Evolutionary conservation across 2,888 invertebrate species (phyloP), one percentile per base, ranked within the genome.

Genomic region (Cyrtodaria siliqua): DNA sequence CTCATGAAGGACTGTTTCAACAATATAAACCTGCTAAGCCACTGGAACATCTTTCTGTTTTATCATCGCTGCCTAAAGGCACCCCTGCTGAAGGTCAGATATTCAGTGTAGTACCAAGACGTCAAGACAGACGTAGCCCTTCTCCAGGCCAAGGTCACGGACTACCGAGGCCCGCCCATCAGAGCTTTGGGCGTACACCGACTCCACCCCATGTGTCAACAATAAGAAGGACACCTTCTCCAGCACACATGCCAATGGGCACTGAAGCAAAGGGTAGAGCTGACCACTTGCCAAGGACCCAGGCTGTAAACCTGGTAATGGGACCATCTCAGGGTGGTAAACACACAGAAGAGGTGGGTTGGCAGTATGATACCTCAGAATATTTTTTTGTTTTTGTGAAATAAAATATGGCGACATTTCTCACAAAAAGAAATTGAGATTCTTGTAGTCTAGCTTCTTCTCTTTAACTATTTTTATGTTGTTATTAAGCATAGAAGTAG

Each of bases 221-320:
- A 0, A 82, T 84, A 29, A 69, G 81, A 23, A 75, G 83, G 50
- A 85, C 85, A 0, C 85, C 85, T 12, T 85, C 85, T 12, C 85
- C 85, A 4, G 85, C 85, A 24, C 83, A 84, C 49, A 82, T 79
- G 73, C 77, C 60, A 0, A 38, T 66, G 2, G 62, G 62, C 2
- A 12, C 38, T 26, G 72, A 77, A 6, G 64, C 64, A 1, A 62
- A 50, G 27, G 70, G 56, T 14, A 40, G 68, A n/a, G 64, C 68
- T 14, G 72, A 69, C 12, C 62, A 69, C 27, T n/a, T n/a, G n/a
- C n/a, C 44, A 9, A 60, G 61, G 20, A 38, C 69, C 2, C 64
- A 78, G 24, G 61, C 78, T 50, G 68, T 78, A 16, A 72, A 72
- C 33, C 38, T 78, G 18, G 59, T 78, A 9, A 72, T 72, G 47